A percentile compares a stretch with the other conserved stretches of the same genome.
Evolutionary conservation across 2,888 invertebrate genomes (phyloP).

Genomic region (Leptopilina myrica): DNA sequence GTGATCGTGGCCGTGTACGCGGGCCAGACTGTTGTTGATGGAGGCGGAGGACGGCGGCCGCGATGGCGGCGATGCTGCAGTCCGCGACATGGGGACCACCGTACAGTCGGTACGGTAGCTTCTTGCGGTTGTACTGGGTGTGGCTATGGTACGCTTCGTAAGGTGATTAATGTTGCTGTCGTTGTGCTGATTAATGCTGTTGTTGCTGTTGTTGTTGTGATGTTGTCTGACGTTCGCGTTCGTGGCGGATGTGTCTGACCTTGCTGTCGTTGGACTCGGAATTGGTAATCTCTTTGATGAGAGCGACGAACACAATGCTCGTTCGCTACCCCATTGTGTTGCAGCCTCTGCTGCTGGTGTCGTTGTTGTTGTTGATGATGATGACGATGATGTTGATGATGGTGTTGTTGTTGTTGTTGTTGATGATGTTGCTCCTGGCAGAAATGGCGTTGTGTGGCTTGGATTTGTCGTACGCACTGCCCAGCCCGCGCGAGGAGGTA

Average conservation of each 20-base stretch:
- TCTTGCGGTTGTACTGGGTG: conserved; percentile 80
- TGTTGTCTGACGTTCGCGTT: conserved; percentile 53
- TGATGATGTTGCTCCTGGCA: conserved; percentile 53
- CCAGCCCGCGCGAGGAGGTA: conserved; percentile 75
- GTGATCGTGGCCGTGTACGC: conserved; percentile 71
- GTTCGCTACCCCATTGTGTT: conserved; percentile 65
- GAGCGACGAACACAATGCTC: conserved; percentile 57
- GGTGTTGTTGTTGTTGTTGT: conserved; percentile 50
- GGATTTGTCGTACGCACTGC: conserved; percentile 68
- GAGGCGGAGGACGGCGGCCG: conserved; percentile 68
- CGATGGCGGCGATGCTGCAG: conserved; percentile 69
- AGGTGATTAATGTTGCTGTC: conserved; percentile 68
- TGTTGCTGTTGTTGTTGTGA: conserved; percentile 73
- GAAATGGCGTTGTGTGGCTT: conserved; percentile 61
- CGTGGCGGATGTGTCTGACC: conserved; percentile 53
- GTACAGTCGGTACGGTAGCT: conserved; percentile 77
- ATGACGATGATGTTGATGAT: conserved; percentile 40
- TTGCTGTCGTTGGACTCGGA: conserved; percentile 50
- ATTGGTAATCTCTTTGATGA: conserved; percentile 53
- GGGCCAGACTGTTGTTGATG: conserved; percentile 54
- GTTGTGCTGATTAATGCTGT: too few species aligned
- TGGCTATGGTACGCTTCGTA: conserved; percentile 84
- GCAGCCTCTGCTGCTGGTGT: conserved; percentile 40
- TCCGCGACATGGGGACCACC: conserved; percentile 71
- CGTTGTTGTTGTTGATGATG: conserved; percentile 21